Evolutionary conservation across 2,797 vertebrate species (phyloP), one percentile per base, ranked within the genome.

Genomic region (Syndactyla subalaris): DNA sequence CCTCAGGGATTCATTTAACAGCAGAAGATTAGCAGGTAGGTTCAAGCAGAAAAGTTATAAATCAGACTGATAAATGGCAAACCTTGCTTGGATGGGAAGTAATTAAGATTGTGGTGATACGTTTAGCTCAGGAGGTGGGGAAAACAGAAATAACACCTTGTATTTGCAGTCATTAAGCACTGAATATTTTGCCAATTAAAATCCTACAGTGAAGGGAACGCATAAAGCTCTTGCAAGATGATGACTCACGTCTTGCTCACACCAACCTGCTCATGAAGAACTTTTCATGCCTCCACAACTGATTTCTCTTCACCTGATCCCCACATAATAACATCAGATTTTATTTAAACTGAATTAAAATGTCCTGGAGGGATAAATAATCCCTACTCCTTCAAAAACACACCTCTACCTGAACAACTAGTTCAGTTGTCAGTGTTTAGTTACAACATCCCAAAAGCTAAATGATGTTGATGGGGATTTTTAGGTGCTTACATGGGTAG

Each of bases 131-230:
- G 66, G 29, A 86, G 89, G 61, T 59, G 51, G 73, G 39, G 73
- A 70, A 94, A 91, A 68, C 66, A 92, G 79, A 65, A 94, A 73
- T 66, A 78, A 86, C 30, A 86, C 58, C 68, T 63, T 55, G 67
- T 45, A 62, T 85, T 88, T 93, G 34, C 43, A 73, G 66, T 51
- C 75, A 71, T 74, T 86, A 92, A 76, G 36, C 62, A 73, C 24
- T 41, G 85, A 85, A 94, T 73, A 45, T 84, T 91, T 74, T 81
- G 46, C 79, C 93, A 96, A 86, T 95, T 96, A 95, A 90, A 94
- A 91, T 41, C 54, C 89, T 78, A 4, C 49, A 22, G 70, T 7
- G 89, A 72, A 94, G 58, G 43, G 57, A 83, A 83, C 32, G 59
- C 41, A 34, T 5, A 51, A 65, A 85, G 63, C 23, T 15, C 22